A percentile compares a stretch with the other conserved stretches of the same genome.
Conservation (phyloP, 2,113 vertebrate genomes). For the Prietella phreatophila region DNA sequence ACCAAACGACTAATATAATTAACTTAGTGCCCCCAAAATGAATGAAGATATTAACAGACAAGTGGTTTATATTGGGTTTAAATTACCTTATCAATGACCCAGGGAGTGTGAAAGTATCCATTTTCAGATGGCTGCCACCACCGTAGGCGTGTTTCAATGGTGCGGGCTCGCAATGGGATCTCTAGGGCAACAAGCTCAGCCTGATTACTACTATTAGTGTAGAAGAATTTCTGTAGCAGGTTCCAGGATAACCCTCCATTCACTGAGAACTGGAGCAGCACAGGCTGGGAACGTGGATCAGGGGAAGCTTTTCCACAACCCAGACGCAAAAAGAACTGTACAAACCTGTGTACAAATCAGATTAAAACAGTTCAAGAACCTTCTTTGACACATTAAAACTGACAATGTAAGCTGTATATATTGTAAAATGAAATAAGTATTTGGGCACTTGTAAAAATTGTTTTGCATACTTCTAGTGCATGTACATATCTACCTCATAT, state of each 20-base stretch:
- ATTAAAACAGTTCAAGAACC: not conserved
- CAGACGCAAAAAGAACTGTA: constrained; percentile 96
- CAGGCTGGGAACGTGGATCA: constrained; percentile 92
- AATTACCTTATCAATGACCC: constrained; percentile 85
- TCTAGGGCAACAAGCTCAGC: constrained; percentile 91
- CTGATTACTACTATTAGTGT: constrained; percentile 94
- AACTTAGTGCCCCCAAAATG: not conserved
- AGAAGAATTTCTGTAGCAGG: constrained; percentile 93
- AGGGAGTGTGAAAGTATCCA: constrained; percentile 94
- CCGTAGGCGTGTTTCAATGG: constrained; percentile 83
- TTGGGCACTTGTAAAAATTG: not conserved
- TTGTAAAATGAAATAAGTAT: not conserved
- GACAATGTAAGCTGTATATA: not conserved
- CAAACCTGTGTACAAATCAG: constrained; percentile 76
- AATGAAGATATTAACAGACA: not conserved
- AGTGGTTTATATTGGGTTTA: not conserved
- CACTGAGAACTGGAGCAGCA: constrained; percentile 91
- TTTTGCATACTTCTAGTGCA: not conserved
- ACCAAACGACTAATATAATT: not conserved
- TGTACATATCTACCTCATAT: not conserved
- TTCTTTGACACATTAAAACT: not conserved
- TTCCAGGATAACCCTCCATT: constrained; percentile 90
- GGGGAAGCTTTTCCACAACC: constrained; percentile 94
- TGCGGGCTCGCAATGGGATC: constrained; percentile 87
- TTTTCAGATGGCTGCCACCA: constrained; percentile 98